Base-by-base conservation (phyloP, 2,888 invertebrate species). In the Rotaria socialis region DNA sequence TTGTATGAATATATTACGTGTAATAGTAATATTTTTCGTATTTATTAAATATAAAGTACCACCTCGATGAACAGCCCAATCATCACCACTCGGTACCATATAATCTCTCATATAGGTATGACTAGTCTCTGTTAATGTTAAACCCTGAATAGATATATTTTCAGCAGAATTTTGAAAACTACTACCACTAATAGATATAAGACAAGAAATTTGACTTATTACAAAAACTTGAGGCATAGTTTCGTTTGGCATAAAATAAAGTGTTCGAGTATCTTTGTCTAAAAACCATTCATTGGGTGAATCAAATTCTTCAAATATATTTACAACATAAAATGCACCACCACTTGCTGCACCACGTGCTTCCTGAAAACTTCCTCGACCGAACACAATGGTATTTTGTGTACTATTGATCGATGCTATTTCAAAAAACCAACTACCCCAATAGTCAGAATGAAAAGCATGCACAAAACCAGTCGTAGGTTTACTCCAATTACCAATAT, bases 21-120 rank as follows among this genome's bases (percentile, higher is more conserved):
- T 74, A 35, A 74, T 74, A 6, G 35, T 74, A 6, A 74, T 22
- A 16, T 74, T 8, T 35, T 74, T 74, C 35, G 74, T 74, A 74
- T 74, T 74, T 74, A 8, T 74, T 5, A 74, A 6, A 74, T 41
- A 74, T 43, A 74, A 10, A 10, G 74, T 74, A 74, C 74, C 74
- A 19, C 74, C 74, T 41, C 74, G 74, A 74, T 74, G 74, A 74
- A 74, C 74, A 74, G 74, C 6, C 74, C 74, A 74, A 74, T 74
- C 74, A 74, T 41, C 74, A 35, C 74, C 74, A 41, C 74, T 35
- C n/a, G 74, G 74, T 74, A 74, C 74, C 74, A 74, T 74, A 8
- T 74, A 74, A 74, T 74, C 74, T 35, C 27, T 74, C 74, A 74
- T 74, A 74, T 74, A 74, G 16, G 74, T 74, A 41, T n/a, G 24